A percentile compares a stretch with the other conserved stretches of the same genome.
phyloP scores from a whole-genome alignment of 2,888 invertebrate genomes.

The Synanthedon myopaeformis region DNA sequence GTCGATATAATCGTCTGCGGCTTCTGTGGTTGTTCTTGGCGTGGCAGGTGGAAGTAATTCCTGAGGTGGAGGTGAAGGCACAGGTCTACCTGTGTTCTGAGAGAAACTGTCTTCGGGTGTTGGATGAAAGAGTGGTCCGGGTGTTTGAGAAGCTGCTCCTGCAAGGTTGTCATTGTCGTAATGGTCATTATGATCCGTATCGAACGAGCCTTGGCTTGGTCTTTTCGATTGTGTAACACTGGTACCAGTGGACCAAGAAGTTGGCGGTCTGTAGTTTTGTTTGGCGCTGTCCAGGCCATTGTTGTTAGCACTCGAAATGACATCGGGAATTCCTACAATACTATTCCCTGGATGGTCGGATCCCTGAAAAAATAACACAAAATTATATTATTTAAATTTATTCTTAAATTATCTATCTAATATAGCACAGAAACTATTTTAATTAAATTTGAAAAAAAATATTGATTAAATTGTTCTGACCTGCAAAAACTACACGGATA shows the following conservation, averaged over 20 bases:
- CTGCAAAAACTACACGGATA: too few species aligned
- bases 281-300: constrained; percentile 54
- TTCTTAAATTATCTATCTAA: too few species aligned
- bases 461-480: too few species aligned
- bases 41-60: constrained; percentile 34
- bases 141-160: constrained; percentile 33
- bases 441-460: too few species aligned
- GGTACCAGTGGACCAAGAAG: constrained; percentile 67
- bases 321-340: constrained; percentile 50
- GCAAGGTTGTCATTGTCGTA: constrained; percentile 15
- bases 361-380: constrained; percentile 35
- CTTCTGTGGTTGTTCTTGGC: constrained; percentile 26
- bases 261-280: constrained; percentile 61
- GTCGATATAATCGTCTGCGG: constrained; percentile 24
- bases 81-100: constrained; percentile 5
- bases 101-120: constrained; percentile 12
- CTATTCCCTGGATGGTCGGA: constrained; percentile 49
- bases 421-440: too few species aligned
- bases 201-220: background rate
- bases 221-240: constrained; percentile 5
- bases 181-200: constrained; percentile 3
- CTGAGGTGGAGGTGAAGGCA: constrained; percentile 26
- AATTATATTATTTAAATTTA: background rate
- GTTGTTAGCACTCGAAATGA: constrained; percentile 43
- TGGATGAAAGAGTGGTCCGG: constrained; percentile 30